Percentiles rank a stretch among this genome's conserved stretches.
phyloP scores from a whole-genome alignment of 2,888 invertebrate genomes.

The Thecophora atra region DNA sequence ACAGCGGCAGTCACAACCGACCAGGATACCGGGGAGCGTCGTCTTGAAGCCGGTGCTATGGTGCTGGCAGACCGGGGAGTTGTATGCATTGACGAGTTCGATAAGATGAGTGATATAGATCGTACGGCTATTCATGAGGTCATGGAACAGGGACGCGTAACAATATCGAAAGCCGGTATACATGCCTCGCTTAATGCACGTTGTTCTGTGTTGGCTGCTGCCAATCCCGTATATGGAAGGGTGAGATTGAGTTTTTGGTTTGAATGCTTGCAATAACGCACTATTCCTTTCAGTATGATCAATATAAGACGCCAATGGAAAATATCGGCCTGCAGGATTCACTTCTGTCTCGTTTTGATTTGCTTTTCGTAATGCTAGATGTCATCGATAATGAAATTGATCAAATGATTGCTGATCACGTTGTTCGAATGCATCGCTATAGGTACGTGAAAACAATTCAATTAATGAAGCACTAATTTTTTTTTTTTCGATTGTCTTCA shows the following conservation, averaged over 20 bases:
- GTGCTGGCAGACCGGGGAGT: slow-evolving; percentile 98
- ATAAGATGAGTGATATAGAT: slow-evolving; percentile 99
- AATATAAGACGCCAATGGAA: slow-evolving; percentile 99
- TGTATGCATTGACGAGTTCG: slow-evolving; percentile 96
- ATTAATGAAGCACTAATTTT: not conserved
- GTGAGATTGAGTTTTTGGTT: slow-evolving; percentile 66
- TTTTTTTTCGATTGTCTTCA: not conserved
- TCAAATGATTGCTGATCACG: slow-evolving; percentile 93
- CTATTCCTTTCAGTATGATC: slow-evolving; percentile 82
- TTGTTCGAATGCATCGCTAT: slow-evolving; percentile 96
- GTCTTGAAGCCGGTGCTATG: slow-evolving; percentile 98
- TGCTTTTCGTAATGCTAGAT: slow-evolving; percentile 97
- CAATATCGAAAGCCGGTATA: slow-evolving; percentile 98
- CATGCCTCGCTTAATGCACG: slow-evolving; percentile 97
- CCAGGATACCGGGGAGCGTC: slow-evolving; percentile 87
- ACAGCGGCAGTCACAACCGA: slow-evolving; percentile 98
- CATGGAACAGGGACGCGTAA: slow-evolving; percentile 98
- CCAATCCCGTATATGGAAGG: slow-evolving; percentile 97
- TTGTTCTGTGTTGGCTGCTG: slow-evolving; percentile 98
- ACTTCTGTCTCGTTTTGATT: slow-evolving; percentile 95
- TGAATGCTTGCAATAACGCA: not conserved
- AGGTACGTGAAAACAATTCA: slow-evolving; percentile 67
- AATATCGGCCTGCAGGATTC: slow-evolving; percentile 99
- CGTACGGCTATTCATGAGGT: slow-evolving; percentile 99
- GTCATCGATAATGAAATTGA: slow-evolving; percentile 90